Evolutionary conservation across 2,797 vertebrate genomes (phyloP), one percentile per base, ranked within the genome.

Genomic region (Sebastes taczanowskii): DNA sequence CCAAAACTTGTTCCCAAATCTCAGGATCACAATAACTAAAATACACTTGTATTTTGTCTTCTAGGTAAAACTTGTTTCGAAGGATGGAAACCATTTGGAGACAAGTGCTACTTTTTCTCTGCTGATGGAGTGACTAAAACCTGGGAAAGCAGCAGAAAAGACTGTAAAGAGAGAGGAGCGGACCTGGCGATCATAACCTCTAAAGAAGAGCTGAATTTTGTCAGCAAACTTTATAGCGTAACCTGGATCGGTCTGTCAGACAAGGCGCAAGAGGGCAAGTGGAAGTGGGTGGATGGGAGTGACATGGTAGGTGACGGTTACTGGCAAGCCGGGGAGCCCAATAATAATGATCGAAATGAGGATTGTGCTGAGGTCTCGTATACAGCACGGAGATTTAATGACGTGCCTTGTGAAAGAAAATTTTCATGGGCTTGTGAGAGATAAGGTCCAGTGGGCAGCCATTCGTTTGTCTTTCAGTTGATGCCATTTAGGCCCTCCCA

Each of bases 221-320:
- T 89, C 58, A 23, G 6, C 49, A 69, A 0, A 20, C 11, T 18
- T 20, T 5, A 58, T 2, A 0, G 0, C 1, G 2, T 20, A 2
- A 29, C 34, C 63, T 92, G 91, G 88, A 86, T 88, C 7, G 89
- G 86, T 46, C 74, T 90, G 67, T 78, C 55, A 11, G 86, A 86
- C 23, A 38, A 0, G 2, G 4, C 20, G 4, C 2, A 1, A 1
- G 82, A 84, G 14, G 22, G 7, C 7, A 35, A 4, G 10, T 91
- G 84, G 85, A 63, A 10, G 56, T 91, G 86, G 89, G 86, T 84
- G 65, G 80, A 91, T 38, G 58, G 80, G 46, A 65, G 74, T 6
- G 2, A 42, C 0, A 30, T 89, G 11, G 1, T 0, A 2, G 9
- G 23, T 29, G 1, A 3, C 0, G 49, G 18, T 20, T 85, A 82